These are phyloP conservation scores for Psittacara wagleri DNA, from an alignment of 2,113 vertebrate species.

Conservation along the genomic window DNA sequence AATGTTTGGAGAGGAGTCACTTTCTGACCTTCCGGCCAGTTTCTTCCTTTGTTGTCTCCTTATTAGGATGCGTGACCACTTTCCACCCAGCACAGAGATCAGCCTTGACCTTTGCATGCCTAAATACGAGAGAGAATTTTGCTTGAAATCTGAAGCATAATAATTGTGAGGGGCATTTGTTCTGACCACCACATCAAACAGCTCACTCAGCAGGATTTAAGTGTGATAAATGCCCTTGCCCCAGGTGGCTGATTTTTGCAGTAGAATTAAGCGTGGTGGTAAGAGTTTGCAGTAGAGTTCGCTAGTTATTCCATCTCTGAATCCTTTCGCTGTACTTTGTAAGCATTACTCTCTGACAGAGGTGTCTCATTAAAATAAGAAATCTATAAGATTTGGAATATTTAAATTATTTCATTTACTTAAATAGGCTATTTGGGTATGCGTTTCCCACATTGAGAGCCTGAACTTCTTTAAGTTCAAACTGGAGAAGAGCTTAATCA, in stretches of 20 bases:
- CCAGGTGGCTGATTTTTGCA: slow-evolving; percentile 63
- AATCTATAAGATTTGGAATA: not conserved
- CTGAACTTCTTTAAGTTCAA: not conserved
- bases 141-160: slow-evolving; percentile 18
- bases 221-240: slow-evolving; percentile 46
- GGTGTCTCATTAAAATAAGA: not conserved
- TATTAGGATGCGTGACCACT: not conserved
- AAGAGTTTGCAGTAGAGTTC: slow-evolving; percentile 15
- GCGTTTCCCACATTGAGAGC: not conserved
- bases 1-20: not conserved
- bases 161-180: slow-evolving; percentile 19
- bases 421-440: not conserved
- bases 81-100: not conserved
- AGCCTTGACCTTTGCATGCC: not conserved
- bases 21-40: not conserved
- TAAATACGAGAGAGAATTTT: slow-evolving; percentile 21
- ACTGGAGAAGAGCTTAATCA: not conserved
- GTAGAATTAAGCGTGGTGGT: not conserved
- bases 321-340: not conserved
- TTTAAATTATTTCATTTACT: not conserved
- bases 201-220: not conserved
- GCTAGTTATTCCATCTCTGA: not conserved
- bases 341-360: not conserved
- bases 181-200: not conserved
- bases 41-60: not conserved